Percentiles rank a stretch among this genome's conserved stretches.
phyloP scores from a whole-genome alignment of 53 echinoderm and acorn worm species.

The Zoroaster sp. region DNA sequence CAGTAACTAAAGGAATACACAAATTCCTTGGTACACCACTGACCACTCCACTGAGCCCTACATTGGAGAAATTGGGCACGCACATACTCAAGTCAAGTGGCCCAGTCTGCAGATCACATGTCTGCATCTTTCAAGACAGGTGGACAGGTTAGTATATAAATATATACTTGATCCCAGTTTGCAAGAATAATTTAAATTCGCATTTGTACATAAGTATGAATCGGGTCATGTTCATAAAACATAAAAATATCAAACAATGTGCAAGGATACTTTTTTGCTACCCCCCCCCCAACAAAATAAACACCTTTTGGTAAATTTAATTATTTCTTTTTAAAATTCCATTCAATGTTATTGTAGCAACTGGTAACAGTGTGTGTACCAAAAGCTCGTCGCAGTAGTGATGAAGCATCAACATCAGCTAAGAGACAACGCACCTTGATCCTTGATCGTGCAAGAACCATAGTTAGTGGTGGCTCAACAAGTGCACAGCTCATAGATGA shows the following conservation, averaged over 20 bases:
- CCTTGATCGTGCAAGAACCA: neutral
- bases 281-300: neutral
- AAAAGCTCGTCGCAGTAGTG: conserved; percentile 16
- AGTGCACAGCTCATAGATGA: conserved; percentile 16
- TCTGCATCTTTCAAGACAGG: conserved; percentile 38
- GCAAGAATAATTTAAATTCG: neutral
- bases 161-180: neutral
- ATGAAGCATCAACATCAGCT: conserved; percentile 11
- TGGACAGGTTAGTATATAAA: conserved; percentile 10
- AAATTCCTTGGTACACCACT: neutral
- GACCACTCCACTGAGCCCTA: neutral
- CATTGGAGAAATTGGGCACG: conserved; percentile 22
- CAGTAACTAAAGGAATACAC: neutral
- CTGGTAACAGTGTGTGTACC: conserved; percentile 31
- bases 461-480: conserved; percentile 18
- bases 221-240: neutral
- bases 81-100: conserved; percentile 17
- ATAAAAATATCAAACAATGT: neutral
- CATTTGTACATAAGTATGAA: neutral
- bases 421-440: conserved; percentile 1
- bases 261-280: neutral
- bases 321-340: no score
- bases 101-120: conserved; percentile 27
- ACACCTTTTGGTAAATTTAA: neutral
- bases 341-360: neutral